These are phyloP conservation scores for Felis catus DNA, from an alignment of 2,113 vertebrate species.

Conservation along the genomic window DNA sequence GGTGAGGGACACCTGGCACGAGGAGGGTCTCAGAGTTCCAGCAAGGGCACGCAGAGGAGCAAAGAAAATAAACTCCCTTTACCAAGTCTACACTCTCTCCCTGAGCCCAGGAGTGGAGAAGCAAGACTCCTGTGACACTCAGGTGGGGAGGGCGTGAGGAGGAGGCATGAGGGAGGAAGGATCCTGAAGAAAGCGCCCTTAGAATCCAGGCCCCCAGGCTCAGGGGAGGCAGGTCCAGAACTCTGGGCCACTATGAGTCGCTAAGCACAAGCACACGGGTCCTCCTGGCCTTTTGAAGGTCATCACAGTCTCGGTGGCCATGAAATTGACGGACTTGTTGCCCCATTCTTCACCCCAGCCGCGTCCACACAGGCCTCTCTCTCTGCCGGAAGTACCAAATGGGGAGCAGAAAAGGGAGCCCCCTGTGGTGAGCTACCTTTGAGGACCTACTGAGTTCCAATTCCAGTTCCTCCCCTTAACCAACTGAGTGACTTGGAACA, in stretches of 20 bases:
- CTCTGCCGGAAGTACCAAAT: not conserved
- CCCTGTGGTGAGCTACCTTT: rapidly evolving
- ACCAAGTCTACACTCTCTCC: not conserved
- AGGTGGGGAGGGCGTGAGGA: not conserved
- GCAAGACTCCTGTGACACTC: not conserved
- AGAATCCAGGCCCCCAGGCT: not conserved
- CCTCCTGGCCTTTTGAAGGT: not conserved
- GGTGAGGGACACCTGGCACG: too few relatives aligned
- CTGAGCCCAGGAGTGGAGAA: not conserved
- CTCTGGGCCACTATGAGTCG: not conserved
- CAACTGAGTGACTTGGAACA: not conserved
- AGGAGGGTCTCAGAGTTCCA: not conserved
- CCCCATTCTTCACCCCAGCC: not conserved
- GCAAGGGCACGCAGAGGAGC: not conserved
- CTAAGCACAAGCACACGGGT: rapidly evolving
- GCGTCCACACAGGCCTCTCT: rapidly evolving
- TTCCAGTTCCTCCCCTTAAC: not conserved
- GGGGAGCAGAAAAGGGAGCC: not conserved
- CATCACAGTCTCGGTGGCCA: not conserved
- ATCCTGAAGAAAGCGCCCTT: not conserved
- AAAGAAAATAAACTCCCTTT: not conserved
- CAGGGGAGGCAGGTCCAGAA: not conserved
- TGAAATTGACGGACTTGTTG: rapidly evolving
- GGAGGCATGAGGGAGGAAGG: not conserved
- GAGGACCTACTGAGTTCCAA: not conserved